Base-by-base conservation (phyloP, 1,140 invertebrate genomes). In the Heliothis subflexa region DNA sequence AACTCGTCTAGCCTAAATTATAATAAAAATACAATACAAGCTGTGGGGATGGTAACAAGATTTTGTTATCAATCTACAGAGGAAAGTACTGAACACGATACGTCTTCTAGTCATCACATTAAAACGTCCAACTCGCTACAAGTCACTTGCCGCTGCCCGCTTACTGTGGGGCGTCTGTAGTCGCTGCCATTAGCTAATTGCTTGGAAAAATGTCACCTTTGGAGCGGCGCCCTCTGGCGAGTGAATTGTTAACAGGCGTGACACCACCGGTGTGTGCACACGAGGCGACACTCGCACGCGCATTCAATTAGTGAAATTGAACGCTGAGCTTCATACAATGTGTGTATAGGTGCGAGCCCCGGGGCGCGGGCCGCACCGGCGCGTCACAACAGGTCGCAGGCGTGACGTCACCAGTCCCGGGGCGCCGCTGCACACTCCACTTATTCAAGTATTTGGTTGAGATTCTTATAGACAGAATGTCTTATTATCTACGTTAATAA, bases 141-240 rank as follows among this genome's bases (percentile, higher is more conserved):
- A n/a, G 14, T 14, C 5, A 2, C 50, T 52, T 1, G 3, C 10
- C 70, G 71, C 47, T 52, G 7, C 11, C 40, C 72, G 54, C 74
- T 11, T 2, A 4, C 55, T 77, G 54, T 73, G 33, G 11, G 78
- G 33, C n/a, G 9, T 33, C 47, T 18, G 2, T 33, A 16, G 59
- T 12, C 10, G 10, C 45, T 21, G 50, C 81, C 82, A 86, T 86
- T 86, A 84, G 82, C 82, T 86, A 86, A 86, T 86, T 86, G 82
- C 83, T 83, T 25, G 79, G 82, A 86, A 85, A 85, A 86, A 83
- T 81, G 78, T 49, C 78, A 81, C 78, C 81, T 78, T 83, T 79
- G 72, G 47, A 50, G 33, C 18, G 21, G 16, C 54, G 18, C 55
- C 40, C 71, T 40, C 71, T 59, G 16, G 64, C 45, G 47, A 14